These are phyloP conservation scores for Bombus confusus DNA, from an alignment of 1,140 invertebrate genomes.

Conservation along the genomic window DNA sequence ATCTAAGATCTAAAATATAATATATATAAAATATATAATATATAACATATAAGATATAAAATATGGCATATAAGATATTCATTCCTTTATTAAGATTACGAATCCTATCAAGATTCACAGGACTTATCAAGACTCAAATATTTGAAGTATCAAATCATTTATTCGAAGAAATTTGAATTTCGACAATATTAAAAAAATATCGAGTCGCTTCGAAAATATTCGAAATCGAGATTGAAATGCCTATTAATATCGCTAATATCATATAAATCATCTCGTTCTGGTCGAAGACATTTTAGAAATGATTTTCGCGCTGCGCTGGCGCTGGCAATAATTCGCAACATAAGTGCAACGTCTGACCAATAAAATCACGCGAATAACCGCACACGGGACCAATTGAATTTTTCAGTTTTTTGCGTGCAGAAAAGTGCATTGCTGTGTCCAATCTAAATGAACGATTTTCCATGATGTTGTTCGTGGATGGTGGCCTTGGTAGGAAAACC, in stretches of 20 bases:
- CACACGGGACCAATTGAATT: conserved; percentile 14
- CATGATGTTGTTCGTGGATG: conserved; percentile 43
- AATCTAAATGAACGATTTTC: conserved; percentile 49
- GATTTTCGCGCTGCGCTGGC: conserved; percentile 41
- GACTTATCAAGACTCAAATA: background rate
- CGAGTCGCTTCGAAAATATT: too few relatives aligned
- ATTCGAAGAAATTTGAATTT: background rate
- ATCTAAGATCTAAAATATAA: background rate
- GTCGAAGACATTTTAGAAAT: background rate
- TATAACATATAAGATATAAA: background rate
- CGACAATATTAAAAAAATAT: background rate
- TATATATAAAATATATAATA: background rate
- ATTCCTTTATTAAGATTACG: background rate
- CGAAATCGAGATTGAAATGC: background rate
- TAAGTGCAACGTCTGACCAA: conserved; percentile 10
- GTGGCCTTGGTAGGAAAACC: conserved; percentile 71
- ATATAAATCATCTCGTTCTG: background rate
- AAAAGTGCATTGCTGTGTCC: conserved; percentile 26
- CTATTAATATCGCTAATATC: background rate
- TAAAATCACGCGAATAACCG: background rate
- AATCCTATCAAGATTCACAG: background rate
- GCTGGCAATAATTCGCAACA: background rate
- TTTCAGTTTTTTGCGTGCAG: background rate
- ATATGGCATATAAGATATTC: background rate
- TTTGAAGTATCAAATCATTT: background rate